Conservation (phyloP, 2,797 vertebrate genomes). For the Anguilla obscura region DNA sequence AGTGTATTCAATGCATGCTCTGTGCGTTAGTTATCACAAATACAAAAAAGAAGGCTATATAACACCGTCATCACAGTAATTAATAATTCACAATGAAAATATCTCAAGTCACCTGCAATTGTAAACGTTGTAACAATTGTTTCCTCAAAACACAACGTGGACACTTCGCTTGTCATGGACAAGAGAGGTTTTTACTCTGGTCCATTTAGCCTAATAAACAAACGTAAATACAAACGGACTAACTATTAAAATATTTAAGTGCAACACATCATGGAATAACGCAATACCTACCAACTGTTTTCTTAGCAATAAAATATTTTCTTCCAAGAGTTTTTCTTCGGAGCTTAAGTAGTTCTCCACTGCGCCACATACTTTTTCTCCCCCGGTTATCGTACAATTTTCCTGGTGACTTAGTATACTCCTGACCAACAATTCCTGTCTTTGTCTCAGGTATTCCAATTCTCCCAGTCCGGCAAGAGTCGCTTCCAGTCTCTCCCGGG, state of each 20-base stretch:
- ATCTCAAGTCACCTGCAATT: neutral
- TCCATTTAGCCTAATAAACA: neutral
- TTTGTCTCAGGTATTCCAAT: slow-evolving; percentile 81
- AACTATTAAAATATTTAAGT: neutral
- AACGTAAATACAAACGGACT: neutral
- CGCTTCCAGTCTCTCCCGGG: slow-evolving; percentile 84
- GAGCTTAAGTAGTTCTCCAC: slow-evolving; percentile 66
- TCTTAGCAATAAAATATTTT: slow-evolving; percentile 85
- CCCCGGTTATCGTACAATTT: slow-evolving; percentile 43
- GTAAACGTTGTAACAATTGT: neutral
- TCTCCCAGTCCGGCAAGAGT: slow-evolving; percentile 84
- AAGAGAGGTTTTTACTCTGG: neutral
- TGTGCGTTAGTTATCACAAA: neutral
- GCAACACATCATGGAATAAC: neutral
- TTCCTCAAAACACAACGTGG: neutral
- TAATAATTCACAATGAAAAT: neutral
- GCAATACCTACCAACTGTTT: slow-evolving; percentile 83
- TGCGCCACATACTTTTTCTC: slow-evolving; percentile 63
- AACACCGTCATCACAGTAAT: neutral
- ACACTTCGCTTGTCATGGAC: neutral
- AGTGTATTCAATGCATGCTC: neutral
- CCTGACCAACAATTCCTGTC: slow-evolving; percentile 83
- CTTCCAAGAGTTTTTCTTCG: slow-evolving; percentile 87
- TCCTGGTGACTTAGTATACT: slow-evolving; percentile 64
- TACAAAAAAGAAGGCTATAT: neutral